Evolutionary conservation across 2,888 invertebrate genomes (phyloP), one percentile per base, ranked within the genome.

Genomic region (Hedychridium roseum): DNA sequence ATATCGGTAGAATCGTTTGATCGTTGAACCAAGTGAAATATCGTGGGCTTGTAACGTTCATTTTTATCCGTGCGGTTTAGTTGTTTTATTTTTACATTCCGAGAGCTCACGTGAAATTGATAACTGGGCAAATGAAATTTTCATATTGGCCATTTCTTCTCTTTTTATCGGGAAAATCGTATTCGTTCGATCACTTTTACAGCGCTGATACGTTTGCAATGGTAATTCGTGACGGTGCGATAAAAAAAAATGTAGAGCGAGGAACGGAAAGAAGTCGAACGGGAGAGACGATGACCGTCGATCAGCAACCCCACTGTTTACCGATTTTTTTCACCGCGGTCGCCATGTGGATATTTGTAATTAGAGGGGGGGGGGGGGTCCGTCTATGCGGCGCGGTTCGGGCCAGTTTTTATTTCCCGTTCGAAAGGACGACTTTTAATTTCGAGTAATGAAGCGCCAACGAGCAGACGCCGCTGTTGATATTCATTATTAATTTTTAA

Each of bases 401-500:
- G 48, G 50, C 57, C 54, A 50, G 57, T 70, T 72, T 70, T 68
- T 66, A 65, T 66, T 68, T 64, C 58, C 62, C 30, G 48, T 70
- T 66, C 66, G 62, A 62, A 65, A n/a, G 64, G 63, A 67, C 68
- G 60, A 68, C 70, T 71, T 73, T 73, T 71, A 74, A 73, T 73
- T 74, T 67, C 68, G 58, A 60, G 64, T 67, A 74, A 74, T 73
- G 71, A 74, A 73, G 67, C 70, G 64, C 60, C 60, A 49, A 54
- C 42, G 64, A 54, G 57, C 56, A n/a, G n/a, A 52, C 55, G 57
- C 56, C 62, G 64, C 71, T 76, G 72, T 76, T 75, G 73, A 74
- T 73, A 74, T 74, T 75, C 70, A 68, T 73, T 71, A 74, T 76
- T 76, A 76, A 76, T 76, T 74, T 73, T 73, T 75, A 74, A 76